Conservation (phyloP, 2,888 invertebrate genomes). For the Dynastes grantii region DNA sequence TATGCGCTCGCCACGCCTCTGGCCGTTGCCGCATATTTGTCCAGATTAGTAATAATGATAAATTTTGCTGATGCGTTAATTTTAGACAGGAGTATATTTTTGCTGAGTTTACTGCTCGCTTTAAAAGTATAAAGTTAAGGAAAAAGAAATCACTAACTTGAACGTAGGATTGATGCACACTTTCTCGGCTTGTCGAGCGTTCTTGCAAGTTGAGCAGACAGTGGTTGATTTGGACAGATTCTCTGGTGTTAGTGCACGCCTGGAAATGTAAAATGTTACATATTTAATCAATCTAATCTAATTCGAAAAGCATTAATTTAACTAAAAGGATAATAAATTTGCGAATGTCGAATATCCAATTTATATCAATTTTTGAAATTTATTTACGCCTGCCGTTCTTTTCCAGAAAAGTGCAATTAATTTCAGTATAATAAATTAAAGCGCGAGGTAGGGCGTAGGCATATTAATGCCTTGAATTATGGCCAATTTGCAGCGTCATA, state of each 20-base stretch:
- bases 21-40: too few species aligned
- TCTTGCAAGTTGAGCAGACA: slow-evolving; percentile 60
- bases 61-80: too few species aligned
- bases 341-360: neutral
- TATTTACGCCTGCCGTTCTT: neutral
- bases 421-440: neutral
- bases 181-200: slow-evolving; percentile 64
- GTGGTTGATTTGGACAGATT: slow-evolving; percentile 50
- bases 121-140: too few species aligned
- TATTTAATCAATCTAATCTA: neutral
- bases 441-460: neutral
- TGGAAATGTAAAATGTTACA: slow-evolving; percentile 35
- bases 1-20: too few species aligned
- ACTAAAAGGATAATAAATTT: neutral
- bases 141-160: slow-evolving; percentile 59
- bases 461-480: neutral
- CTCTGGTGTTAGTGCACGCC: slow-evolving; percentile 44
- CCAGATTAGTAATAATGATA: too few species aligned
- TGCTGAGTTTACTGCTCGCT: too few species aligned
- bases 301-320: neutral
- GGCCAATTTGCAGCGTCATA: neutral
- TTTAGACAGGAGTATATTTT: too few species aligned
- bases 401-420: neutral
- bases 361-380: neutral
- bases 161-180: slow-evolving; percentile 62